Evolutionary conservation across 2,113 vertebrate species (phyloP), one percentile per base, ranked within the genome.

Genomic region (Eidolon helvum): DNA sequence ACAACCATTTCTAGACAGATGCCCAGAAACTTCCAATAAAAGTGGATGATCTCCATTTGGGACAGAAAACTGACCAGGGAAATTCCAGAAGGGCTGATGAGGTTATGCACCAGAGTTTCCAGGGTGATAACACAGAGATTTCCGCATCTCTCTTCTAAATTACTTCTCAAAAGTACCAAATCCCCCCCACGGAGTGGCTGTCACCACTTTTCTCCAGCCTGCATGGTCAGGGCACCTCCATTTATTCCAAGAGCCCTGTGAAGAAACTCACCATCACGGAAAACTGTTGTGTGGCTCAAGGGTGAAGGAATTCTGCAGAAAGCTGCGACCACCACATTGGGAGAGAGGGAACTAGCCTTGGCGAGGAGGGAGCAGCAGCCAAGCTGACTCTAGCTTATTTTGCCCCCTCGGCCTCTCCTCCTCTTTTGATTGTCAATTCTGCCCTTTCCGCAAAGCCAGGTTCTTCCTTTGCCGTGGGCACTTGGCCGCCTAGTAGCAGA

Each of bases 131-230:
- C 71, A 63, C 53, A 74, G 35, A 85, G 2, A 59, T 92, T 69
- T 85, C 57, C 82, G 75, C 66, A 24, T 79, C 11, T 40, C 33
- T 65, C 78, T 79, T 35, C 68, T 38, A 45, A 83, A 90, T 45
- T 35, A 68, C 33, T 57, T 55, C 43, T 79, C n/a, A 75, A 74
- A 95, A 96, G 57, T 96, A 65, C 65, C 85, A 57, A 71, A 93
- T 45, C 83, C 22, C 45, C 55, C 21, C 11, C 26, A 59, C 53
- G 28, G 35, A 28, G 33, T 9, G 2, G 40, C 24, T 48, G 65
- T 35, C 82, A 59, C 53, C 10, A 10, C 53, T 83, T 33, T 83
- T 40, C 15, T 78, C 61, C 48, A n/a, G 55, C 33, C 55, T 10
- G 8, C 5, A 0, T 10, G 26, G 43, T 40, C 68, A 43, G 1